phyloP scores from a whole-genome alignment of 2,888 invertebrate genomes.

The Sinohyriopsis cumingii region DNA sequence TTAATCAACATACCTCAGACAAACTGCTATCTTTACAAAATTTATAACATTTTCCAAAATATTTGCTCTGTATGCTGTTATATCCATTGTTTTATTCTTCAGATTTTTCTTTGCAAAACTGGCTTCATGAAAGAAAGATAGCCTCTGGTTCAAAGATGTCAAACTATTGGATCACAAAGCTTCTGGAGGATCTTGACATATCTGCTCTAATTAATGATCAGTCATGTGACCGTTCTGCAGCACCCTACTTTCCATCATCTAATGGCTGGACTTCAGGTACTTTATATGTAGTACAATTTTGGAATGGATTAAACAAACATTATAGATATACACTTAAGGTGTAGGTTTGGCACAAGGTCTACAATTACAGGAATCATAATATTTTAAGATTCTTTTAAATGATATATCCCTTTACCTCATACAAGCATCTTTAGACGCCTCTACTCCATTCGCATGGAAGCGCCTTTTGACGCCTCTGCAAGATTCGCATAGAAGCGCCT shows the following conservation, averaged over 20 bases:
- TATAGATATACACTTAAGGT: no score
- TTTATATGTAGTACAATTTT: background rate
- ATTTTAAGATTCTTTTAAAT: no score
- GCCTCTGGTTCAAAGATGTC: constrained; percentile 19
- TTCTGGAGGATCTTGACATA: constrained; percentile 33
- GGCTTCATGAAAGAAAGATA: constrained; percentile 21
- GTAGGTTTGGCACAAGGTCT: no score
- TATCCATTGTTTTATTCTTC: background rate
- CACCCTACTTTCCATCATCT: background rate
- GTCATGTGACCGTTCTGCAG: constrained; percentile 18
- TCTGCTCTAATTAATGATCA: constrained; percentile 22
- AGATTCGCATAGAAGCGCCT: no score
- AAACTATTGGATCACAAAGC: constrained; percentile 14
- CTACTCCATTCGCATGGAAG: no score
- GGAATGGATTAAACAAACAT: background rate
- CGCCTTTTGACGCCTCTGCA: no score
- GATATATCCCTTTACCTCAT: no score
- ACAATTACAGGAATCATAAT: no score
- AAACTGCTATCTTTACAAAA: no score
- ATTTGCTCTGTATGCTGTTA: background rate
- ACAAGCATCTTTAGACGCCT: no score
- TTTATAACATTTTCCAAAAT: no score
- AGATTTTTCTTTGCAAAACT: constrained; percentile 26
- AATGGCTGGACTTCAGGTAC: constrained; percentile 24
- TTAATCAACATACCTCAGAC: no score